Evolutionary conservation across 2,113 vertebrate genomes (phyloP), one percentile per base, ranked within the genome.

Genomic region (Oncorhynchus gorbuscha): DNA sequence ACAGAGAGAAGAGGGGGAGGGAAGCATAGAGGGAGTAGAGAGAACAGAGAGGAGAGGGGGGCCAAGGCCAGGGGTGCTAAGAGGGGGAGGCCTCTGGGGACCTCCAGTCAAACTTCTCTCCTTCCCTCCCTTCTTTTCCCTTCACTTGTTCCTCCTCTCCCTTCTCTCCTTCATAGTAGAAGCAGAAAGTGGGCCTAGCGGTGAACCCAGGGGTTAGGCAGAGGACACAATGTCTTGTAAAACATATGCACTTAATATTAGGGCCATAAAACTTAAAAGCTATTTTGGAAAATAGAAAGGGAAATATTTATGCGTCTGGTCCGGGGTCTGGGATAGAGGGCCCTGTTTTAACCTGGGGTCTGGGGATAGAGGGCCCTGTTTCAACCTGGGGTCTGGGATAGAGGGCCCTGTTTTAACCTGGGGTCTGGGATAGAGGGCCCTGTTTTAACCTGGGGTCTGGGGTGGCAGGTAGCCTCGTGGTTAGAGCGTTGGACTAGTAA

Each of bases 241-340:
- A 98, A 97, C 97, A 97, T 94, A 95, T 97, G 96, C 95, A 96
- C 94, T 96, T 96, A 95, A 97, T 98, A 97, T 95, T 94, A 94
- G 90, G 92, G 94, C 92, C 95, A 94, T 97, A 97, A 98, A 97
- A 96, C 95, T 95, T 96, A 96, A 97, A 96, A 96, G 94, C 91
- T 93, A 94, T 95, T 95, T 96, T 95, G 95, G 95, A 97, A 97
- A 97, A 96, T 94, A 95, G 94, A 95, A 95, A 93, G 93, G 94
- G 85, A 92, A 91, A 95, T 96, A 97, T 98, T 97, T 97, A 96
- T 96, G 94, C 82, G 89, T 93, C 95, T 96, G 95, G 95, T 94
- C 93, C 92, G 88, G 94, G 9, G 2, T 45, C 28, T 28, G 28
- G 28, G 28, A 28, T 28, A 28, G 28, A 28, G 28, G 28, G 28